These are phyloP conservation scores for Chromis chromis DNA, from an alignment of 2,797 vertebrate genomes.

Conservation along the genomic window DNA sequence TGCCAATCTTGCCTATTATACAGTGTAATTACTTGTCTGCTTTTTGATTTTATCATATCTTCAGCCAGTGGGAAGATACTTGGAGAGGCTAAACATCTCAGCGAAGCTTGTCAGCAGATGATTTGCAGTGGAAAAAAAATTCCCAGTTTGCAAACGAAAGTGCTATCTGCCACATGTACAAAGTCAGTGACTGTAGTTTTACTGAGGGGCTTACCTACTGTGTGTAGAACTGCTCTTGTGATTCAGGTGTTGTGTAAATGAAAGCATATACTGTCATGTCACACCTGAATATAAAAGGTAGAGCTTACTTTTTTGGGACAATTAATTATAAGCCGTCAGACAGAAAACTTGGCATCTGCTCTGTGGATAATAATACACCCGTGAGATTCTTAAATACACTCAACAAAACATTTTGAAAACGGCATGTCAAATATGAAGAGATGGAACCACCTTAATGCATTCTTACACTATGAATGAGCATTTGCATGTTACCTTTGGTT, in stretches of 20 bases:
- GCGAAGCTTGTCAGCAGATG: slow-evolving; percentile 73
- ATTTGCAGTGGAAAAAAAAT: slow-evolving; percentile 54
- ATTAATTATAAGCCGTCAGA: slow-evolving; percentile 10
- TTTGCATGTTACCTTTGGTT: slow-evolving; percentile 51
- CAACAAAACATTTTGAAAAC: slow-evolving; percentile 19
- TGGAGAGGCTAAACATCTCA: slow-evolving; percentile 83
- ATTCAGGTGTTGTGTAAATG: slow-evolving; percentile 4
- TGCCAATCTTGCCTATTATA: slow-evolving; percentile 89
- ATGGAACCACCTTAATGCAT: slow-evolving; percentile 64
- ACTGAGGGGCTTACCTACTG: slow-evolving; percentile 41
- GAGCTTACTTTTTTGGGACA: slow-evolving; percentile 40
- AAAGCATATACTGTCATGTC: slow-evolving; percentile 11
- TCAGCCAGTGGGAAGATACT: slow-evolving; percentile 82
- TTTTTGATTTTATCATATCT: slow-evolving; percentile 87
- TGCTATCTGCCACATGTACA: slow-evolving; percentile 48
- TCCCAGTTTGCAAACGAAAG: slow-evolving; percentile 62
- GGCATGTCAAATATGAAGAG: slow-evolving; percentile 74
- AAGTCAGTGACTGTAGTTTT: slow-evolving; percentile 44
- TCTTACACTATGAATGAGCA: slow-evolving; percentile 53
- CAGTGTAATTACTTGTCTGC: slow-evolving; percentile 87
- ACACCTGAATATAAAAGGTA: background rate
- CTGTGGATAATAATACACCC: slow-evolving; percentile 32
- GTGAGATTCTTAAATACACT: slow-evolving; percentile 11
- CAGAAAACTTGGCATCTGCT: slow-evolving; percentile 41
- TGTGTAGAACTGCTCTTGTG: slow-evolving; percentile 21